phyloP scores from a whole-genome alignment of 2,113 vertebrate species.

The Merops nubicus region DNA sequence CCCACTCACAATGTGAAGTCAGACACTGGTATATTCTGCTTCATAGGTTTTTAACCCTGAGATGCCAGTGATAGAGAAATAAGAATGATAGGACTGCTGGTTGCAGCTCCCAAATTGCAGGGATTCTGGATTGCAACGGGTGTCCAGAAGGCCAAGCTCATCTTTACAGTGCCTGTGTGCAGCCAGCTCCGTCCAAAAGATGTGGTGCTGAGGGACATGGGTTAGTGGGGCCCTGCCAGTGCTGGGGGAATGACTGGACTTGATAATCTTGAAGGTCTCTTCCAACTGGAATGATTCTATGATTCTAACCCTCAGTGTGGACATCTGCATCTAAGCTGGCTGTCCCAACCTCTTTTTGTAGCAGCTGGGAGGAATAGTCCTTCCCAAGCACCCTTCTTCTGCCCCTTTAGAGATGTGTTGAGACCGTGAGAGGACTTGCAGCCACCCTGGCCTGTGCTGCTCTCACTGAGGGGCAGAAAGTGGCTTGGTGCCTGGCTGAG shows the following conservation, averaged over 20 bases:
- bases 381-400: background rate
- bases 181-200: background rate
- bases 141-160: background rate
- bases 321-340: background rate
- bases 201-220: too few species aligned
- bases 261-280: too few species aligned
- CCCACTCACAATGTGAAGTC: background rate
- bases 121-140: background rate
- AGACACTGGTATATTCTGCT: background rate
- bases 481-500: background rate
- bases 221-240: too few species aligned
- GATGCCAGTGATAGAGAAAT: background rate
- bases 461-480: background rate
- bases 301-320: background rate
- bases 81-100: background rate
- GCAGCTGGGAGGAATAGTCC: background rate
- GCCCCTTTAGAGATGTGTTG: background rate
- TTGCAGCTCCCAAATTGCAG: background rate
- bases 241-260: too few species aligned
- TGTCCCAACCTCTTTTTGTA: background rate
- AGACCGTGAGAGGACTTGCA: background rate
- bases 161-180: too few species aligned
- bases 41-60: background rate
- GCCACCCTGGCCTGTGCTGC: accelerated
- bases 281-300: too few species aligned